These are phyloP conservation scores for Tetranychus urticae DNA, from an alignment of 1,140 invertebrate genomes.

Conservation along the genomic window DNA sequence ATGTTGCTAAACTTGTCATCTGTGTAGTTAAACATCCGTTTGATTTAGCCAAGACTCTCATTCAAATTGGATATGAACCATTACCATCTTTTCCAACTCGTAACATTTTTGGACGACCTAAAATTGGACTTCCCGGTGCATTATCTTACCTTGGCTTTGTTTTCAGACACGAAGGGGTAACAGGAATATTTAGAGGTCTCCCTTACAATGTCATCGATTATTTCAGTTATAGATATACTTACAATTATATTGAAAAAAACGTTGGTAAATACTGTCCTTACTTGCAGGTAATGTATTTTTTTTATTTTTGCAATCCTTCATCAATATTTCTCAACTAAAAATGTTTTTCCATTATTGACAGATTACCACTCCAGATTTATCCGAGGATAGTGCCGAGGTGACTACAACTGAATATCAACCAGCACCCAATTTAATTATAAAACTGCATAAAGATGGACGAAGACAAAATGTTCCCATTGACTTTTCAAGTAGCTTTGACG, in stretches of 20 bases:
- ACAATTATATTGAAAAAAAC: too few species aligned
- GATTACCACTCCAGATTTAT: too few species aligned
- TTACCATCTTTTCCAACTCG: conserved; percentile 41
- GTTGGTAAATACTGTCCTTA: too few species aligned
- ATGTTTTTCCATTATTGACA: too few species aligned
- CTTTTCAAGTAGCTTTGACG: too few species aligned
- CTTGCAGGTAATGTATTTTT: too few species aligned
- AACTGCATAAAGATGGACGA: background rate
- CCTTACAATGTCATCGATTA: background rate
- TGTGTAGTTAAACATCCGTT: conserved; percentile 18
- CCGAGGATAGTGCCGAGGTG: background rate
- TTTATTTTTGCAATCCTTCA: too few species aligned
- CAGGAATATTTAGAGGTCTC: conserved; percentile 5
- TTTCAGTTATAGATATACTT: too few species aligned
- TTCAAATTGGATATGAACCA: conserved; percentile 40
- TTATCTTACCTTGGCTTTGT: conserved; percentile 45
- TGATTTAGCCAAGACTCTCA: conserved; percentile 19
- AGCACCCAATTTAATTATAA: background rate
- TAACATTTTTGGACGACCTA: conserved; percentile 48
- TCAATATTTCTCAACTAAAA: too few species aligned
- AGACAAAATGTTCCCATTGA: too few species aligned
- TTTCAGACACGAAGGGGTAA: conserved; percentile 2
- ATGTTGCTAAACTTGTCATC: conserved; percentile 9
- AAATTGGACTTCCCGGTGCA: conserved; percentile 55
- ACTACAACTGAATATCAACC: background rate